phyloP scores from a whole-genome alignment of 2,113 vertebrate genomes.

The Camelus dromedarius region DNA sequence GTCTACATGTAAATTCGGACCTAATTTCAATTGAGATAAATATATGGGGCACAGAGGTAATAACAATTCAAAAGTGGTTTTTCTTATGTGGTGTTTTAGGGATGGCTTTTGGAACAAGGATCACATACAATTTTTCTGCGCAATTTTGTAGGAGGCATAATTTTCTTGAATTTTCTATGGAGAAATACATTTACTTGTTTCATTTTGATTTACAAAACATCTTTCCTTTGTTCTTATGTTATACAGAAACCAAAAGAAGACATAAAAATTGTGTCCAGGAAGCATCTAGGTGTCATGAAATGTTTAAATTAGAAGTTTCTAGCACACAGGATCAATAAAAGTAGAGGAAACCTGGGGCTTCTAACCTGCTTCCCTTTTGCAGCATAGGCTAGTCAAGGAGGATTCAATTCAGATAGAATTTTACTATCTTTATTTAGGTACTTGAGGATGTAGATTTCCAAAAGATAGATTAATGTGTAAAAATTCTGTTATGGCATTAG shows the following conservation, averaged over 20 bases:
- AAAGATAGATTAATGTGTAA: neutral
- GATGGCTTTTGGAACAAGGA: neutral
- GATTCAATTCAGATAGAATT: neutral
- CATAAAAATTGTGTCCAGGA: neutral
- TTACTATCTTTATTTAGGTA: constrained; percentile 22
- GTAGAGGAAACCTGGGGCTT: neutral
- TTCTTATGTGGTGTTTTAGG: neutral
- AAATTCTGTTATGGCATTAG: neutral
- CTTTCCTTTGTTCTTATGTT: constrained; percentile 43
- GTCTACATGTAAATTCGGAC: neutral
- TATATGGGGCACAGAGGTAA: neutral
- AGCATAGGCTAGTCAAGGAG: neutral
- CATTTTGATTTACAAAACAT: constrained; percentile 31
- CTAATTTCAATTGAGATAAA: constrained; percentile 2
- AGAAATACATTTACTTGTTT: neutral
- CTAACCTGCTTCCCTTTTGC: neutral
- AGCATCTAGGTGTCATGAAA: neutral
- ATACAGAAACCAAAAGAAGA: constrained; percentile 30
- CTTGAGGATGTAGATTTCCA: neutral
- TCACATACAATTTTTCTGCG: neutral
- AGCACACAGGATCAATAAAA: neutral
- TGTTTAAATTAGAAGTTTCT: constrained; percentile 10
- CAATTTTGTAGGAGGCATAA: neutral
- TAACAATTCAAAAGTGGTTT: neutral
- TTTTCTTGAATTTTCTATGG: constrained; percentile 23